These are phyloP conservation scores for Orestias chungarensis DNA, from an alignment of 2,797 vertebrate genomes.

Conservation along the genomic window DNA sequence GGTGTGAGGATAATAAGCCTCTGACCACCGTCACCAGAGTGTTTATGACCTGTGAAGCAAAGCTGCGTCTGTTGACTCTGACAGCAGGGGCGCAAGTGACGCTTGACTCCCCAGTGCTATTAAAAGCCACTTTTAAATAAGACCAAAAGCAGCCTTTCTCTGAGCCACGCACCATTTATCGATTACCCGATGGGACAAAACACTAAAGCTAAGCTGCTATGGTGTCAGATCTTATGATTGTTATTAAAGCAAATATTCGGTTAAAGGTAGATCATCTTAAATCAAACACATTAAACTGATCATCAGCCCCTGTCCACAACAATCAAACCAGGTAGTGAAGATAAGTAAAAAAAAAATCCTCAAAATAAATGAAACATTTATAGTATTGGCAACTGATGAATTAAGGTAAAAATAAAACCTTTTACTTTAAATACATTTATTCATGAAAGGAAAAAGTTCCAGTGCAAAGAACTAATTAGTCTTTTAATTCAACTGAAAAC, in stretches of 20 bases:
- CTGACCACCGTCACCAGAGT: conserved; percentile 70
- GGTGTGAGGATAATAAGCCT: conserved; percentile 64
- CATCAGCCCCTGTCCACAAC: not conserved
- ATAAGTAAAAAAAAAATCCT: not conserved
- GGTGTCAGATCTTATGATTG: not conserved
- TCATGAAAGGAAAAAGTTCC: not conserved
- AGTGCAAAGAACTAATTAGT: not conserved
- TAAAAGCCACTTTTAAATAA: conserved; percentile 76
- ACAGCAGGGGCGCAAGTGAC: conserved; percentile 62
- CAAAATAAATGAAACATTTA: not conserved
- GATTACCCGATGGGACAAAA: conserved; percentile 29
- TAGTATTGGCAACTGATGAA: not conserved
- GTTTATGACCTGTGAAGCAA: conserved; percentile 78
- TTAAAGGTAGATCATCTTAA: not conserved
- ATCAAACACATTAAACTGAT: not conserved
- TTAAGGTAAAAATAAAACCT: not conserved
- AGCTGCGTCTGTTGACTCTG: conserved; percentile 69
- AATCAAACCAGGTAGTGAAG: too few species aligned
- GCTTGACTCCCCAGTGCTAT: conserved; percentile 53
- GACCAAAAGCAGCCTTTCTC: conserved; percentile 42
- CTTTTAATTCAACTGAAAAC: not conserved
- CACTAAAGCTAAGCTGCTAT: not conserved
- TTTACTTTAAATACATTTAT: not conserved
- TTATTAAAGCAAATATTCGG: not conserved
- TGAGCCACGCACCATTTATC: conserved; percentile 26